Evolutionary conservation across 1,140 invertebrate genomes (phyloP).

Genomic region (Nylanderia fulva): DNA sequence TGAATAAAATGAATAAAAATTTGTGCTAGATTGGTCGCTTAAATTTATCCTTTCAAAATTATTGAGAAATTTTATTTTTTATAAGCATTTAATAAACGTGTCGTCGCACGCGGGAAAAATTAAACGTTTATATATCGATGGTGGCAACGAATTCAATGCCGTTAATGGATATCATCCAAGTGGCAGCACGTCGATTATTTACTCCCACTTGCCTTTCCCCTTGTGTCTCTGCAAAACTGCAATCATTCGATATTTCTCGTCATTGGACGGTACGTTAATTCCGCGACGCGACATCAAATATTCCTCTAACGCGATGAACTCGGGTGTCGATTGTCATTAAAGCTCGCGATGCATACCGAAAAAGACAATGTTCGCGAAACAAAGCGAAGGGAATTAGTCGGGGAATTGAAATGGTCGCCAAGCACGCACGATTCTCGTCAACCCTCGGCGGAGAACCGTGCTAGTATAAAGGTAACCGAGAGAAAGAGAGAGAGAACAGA

Average conservation of each 20-base stretch:
- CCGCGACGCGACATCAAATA: constrained; percentile 19
- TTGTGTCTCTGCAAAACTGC: not conserved
- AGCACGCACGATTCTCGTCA: not conserved
- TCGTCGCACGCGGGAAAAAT: not conserved
- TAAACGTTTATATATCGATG: constrained; percentile 21
- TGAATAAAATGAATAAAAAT: too few species aligned
- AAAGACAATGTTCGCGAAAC: not conserved
- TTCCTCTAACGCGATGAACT: constrained; percentile 23
- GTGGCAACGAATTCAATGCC: not conserved
- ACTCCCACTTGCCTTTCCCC: not conserved
- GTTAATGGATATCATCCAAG: constrained; percentile 17
- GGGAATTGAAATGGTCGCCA: constrained; percentile 9
- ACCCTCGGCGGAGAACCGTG: not conserved
- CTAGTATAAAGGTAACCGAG: not conserved
- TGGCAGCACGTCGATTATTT: constrained; percentile 5
- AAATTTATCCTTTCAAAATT: too few species aligned
- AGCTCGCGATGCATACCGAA: not conserved
- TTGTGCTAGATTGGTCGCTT: too few species aligned
- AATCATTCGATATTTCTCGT: constrained; percentile 3
- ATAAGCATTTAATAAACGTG: not conserved
- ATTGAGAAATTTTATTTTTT: not conserved
- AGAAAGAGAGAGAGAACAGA: not conserved
- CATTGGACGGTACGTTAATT: constrained; percentile 1
- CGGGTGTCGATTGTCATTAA: not conserved
- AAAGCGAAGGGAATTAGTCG: constrained; percentile 18